A percentile compares a stretch with the other conserved stretches of the same genome.
phyloP scores from a whole-genome alignment of 1,140 invertebrate genomes.

The Caenorhabditis tropicalis region DNA sequence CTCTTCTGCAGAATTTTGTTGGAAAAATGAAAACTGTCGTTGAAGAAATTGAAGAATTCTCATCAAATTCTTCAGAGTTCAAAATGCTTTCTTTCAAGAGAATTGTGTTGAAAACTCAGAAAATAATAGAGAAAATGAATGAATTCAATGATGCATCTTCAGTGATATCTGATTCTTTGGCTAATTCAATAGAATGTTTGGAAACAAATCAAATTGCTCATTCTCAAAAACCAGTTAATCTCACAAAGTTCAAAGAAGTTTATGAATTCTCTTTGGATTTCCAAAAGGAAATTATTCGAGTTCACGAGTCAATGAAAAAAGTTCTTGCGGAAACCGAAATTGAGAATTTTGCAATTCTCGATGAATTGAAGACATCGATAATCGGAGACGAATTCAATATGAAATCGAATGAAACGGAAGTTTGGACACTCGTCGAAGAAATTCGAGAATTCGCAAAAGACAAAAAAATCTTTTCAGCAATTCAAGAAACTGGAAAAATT shows the following conservation, averaged over 20 bases:
- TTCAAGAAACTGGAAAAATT: neutral
- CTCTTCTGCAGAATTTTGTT: neutral
- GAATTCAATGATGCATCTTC: neutral
- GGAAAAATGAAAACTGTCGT: neutral
- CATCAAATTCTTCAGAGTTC: neutral
- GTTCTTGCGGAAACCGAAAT: neutral
- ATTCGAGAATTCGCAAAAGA: neutral
- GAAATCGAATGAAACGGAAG: neutral
- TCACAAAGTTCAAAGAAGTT: neutral
- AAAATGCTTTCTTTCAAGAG: neutral
- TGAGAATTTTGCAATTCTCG: neutral
- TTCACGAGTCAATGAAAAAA: neutral
- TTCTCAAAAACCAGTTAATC: neutral
- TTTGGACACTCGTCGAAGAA: neutral
- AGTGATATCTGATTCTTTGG: neutral
- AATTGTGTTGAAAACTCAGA: neutral
- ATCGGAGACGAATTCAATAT: neutral
- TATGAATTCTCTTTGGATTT: neutral
- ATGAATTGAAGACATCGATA: neutral
- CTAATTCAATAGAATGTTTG: neutral
- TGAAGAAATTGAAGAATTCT: neutral
- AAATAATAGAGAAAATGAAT: neutral
- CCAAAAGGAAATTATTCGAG: neutral
- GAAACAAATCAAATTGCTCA: neutral
- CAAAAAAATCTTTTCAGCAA: neutral